Evolutionary conservation across 2,113 vertebrate species (phyloP).

Genomic region (Damaliscus lunatus): DNA sequence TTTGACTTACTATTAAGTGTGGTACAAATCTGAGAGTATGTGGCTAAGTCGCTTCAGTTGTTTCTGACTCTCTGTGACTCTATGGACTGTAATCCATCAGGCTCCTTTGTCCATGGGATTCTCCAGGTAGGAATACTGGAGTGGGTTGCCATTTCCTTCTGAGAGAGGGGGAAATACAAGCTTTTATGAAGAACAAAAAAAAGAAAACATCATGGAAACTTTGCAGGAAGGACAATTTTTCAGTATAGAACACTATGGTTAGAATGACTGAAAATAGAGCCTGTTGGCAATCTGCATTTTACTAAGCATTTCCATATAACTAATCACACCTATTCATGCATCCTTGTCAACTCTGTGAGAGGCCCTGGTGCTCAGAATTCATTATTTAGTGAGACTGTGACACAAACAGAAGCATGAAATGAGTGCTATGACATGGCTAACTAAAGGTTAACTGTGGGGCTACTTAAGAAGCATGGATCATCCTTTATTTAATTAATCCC

Average conservation of each 20-base stretch:
- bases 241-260: background rate
- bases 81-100: background rate
- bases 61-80: background rate
- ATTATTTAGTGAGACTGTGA: background rate
- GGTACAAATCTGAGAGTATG: background rate
- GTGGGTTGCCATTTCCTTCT: background rate
- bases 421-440: background rate
- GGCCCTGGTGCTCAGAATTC: background rate
- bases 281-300: background rate
- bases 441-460: background rate
- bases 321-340: background rate
- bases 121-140: background rate
- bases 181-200: background rate
- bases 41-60: background rate
- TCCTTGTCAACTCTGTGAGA: background rate
- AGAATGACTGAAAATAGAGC: background rate
- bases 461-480: background rate
- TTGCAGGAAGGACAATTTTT: background rate
- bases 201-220: background rate
- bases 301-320: background rate
- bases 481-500: constrained; percentile 18
- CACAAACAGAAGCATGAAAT: background rate
- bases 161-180: background rate
- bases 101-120: background rate
- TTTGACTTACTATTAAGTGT: background rate